A percentile compares a stretch with the other conserved stretches of the same genome.
These are phyloP conservation scores for Aplidium turbinatum DNA, from an alignment of 23 tunicate species.

Conservation along the genomic window DNA sequence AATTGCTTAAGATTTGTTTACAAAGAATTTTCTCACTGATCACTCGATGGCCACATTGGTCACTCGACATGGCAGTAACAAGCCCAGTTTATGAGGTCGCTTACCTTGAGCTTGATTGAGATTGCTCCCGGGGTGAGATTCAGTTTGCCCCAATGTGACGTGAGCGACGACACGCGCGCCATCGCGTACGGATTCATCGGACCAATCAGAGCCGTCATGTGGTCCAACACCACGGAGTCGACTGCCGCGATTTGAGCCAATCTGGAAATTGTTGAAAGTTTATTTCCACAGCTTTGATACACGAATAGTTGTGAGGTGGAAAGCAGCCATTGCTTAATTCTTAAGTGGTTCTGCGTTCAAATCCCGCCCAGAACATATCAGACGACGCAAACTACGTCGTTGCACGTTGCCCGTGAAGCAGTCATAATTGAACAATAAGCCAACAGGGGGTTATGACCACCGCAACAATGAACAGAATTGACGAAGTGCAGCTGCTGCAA, in stretches of 20 bases:
- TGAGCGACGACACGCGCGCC: slow-evolving; percentile 63
- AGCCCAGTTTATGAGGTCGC: neutral
- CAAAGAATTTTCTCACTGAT: too few species aligned
- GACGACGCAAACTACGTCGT: too few species aligned
- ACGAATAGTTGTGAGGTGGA: neutral
- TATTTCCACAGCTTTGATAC: neutral
- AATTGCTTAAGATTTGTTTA: too few species aligned
- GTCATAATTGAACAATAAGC: too few species aligned
- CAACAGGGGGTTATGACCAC: too few species aligned
- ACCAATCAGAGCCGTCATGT: slow-evolving; percentile 69
- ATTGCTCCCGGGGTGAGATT: slow-evolving; percentile 65
- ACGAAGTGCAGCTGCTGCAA: too few species aligned
- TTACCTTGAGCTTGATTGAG: slow-evolving; percentile 60
- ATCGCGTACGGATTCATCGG: slow-evolving; percentile 77
- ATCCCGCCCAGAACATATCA: too few species aligned
- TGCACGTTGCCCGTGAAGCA: too few species aligned
- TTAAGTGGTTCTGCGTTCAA: too few species aligned
- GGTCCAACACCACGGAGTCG: slow-evolving; percentile 48
- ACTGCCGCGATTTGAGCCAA: slow-evolving; percentile 68
- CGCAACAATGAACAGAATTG: too few species aligned
- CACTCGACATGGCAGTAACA: too few species aligned
- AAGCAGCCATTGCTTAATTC: neutral
- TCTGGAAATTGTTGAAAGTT: slow-evolving; percentile 33
- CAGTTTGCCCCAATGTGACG: slow-evolving; percentile 72
- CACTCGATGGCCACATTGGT: too few species aligned